Evolutionary conservation across 2,888 invertebrate genomes (phyloP).

Genomic region (Spicauda simplicius): DNA sequence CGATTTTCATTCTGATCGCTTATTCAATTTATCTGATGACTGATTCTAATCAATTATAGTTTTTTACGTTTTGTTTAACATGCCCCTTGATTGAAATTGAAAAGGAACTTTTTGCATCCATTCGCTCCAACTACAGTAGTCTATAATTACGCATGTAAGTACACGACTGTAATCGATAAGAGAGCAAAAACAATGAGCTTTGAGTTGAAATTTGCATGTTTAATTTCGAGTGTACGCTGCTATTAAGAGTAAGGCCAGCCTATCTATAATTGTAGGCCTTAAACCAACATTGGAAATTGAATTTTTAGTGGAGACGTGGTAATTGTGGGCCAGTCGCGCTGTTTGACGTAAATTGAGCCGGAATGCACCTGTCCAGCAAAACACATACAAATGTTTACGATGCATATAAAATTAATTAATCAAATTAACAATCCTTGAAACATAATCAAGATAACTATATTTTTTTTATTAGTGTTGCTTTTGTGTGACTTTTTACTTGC

Average conservation of each 20-base stretch:
- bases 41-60: conserved; percentile 25
- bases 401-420: conserved; percentile 41
- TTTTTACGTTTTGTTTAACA: conserved; percentile 29
- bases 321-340: conserved; percentile 60
- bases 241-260: conserved; percentile 23
- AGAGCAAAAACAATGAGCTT: conserved; percentile 26
- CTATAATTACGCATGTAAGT: conserved; percentile 28
- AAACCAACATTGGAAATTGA: conserved; percentile 76
- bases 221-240: conserved; percentile 13
- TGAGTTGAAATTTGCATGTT: conserved; percentile 23
- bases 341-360: conserved; percentile 71
- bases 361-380: conserved; percentile 72
- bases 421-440: not conserved
- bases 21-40: conserved; percentile 31
- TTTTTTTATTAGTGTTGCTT: too few relatives aligned
- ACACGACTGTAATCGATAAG: conserved; percentile 22
- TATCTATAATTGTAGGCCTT: conserved; percentile 45
- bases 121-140: conserved; percentile 14
- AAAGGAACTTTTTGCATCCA: conserved; percentile 26
- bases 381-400: conserved; percentile 63
- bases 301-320: conserved; percentile 71
- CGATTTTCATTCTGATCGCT: conserved; percentile 12
- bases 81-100: conserved; percentile 33
- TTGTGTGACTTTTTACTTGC: too few relatives aligned
- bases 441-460: too few relatives aligned